These are phyloP conservation scores for Crenichthys baileyi DNA, from an alignment of 2,797 vertebrate species.

Conservation along the genomic window DNA sequence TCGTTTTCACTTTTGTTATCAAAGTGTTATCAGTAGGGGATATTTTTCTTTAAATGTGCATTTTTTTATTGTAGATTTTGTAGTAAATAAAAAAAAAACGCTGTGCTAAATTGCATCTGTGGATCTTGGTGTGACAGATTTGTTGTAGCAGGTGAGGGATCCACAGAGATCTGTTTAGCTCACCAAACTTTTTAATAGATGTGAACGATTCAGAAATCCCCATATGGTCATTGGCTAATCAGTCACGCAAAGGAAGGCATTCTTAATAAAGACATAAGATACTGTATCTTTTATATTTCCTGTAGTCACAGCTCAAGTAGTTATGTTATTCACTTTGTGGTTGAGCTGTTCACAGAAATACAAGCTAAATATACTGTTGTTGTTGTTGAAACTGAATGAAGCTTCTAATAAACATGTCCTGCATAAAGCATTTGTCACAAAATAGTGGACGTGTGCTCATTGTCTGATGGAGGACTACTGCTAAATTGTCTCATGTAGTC, in stretches of 20 bases:
- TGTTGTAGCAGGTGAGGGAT: not conserved
- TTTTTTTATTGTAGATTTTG: too few species aligned
- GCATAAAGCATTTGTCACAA: conserved; percentile 18
- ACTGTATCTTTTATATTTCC: not conserved
- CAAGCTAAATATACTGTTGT: not conserved
- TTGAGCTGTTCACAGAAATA: not conserved
- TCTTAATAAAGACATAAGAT: not conserved
- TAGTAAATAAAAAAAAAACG: too few species aligned
- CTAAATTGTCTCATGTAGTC: conserved; percentile 75
- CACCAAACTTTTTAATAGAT: not conserved
- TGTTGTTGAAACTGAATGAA: not conserved
- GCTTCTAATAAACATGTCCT: not conserved
- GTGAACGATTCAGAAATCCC: not conserved
- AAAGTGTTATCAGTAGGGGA: not conserved
- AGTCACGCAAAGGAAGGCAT: not conserved
- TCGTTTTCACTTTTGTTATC: not conserved
- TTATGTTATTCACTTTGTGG: not conserved
- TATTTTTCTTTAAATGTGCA: not conserved
- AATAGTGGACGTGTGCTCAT: not conserved
- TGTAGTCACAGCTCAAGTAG: not conserved
- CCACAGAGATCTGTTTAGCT: too few species aligned
- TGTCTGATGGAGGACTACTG: conserved; percentile 14
- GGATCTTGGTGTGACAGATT: too few species aligned
- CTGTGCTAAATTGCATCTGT: too few species aligned
- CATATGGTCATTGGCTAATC: not conserved